Conservation (phyloP, 2,113 vertebrate species). For the Damaliscus lunatus region DNA sequence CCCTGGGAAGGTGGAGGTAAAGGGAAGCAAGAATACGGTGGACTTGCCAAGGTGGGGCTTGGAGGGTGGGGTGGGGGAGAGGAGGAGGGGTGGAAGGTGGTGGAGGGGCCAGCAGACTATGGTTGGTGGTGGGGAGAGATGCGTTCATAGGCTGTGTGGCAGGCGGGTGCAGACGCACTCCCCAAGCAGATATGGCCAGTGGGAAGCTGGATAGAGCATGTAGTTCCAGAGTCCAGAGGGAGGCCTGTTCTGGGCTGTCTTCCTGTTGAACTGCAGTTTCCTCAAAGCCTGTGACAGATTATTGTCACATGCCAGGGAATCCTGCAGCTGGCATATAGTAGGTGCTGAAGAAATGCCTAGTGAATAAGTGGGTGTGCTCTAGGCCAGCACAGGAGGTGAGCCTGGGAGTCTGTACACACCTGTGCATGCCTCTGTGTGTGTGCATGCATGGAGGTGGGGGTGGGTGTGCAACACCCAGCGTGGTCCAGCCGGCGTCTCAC, state of each 20-base stretch:
- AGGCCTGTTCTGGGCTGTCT: background rate
- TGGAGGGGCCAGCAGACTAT: too few relatives aligned
- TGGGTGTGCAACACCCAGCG: background rate
- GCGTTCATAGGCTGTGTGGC: background rate
- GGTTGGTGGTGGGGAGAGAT: too few relatives aligned
- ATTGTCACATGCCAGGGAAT: background rate
- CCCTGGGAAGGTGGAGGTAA: background rate
- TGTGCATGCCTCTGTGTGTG: accelerated
- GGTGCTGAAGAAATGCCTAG: background rate
- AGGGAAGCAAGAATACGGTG: background rate
- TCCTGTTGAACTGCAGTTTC: background rate
- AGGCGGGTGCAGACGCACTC: accelerated
- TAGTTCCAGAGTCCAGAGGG: background rate
- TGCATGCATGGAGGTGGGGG: accelerated
- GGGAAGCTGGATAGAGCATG: accelerated
- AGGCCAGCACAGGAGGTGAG: background rate
- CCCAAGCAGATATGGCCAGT: background rate
- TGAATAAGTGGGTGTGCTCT: background rate
- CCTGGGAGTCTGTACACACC: too few relatives aligned
- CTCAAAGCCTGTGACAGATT: background rate
- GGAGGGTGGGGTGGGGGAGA: background rate
- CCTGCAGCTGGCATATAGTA: accelerated
- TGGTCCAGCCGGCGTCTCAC: background rate
- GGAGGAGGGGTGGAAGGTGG: accelerated
- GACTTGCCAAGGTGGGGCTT: background rate